Evolutionary conservation across 2,797 vertebrate genomes (phyloP).

Genomic region (Hippopotamyrus pictus): DNA sequence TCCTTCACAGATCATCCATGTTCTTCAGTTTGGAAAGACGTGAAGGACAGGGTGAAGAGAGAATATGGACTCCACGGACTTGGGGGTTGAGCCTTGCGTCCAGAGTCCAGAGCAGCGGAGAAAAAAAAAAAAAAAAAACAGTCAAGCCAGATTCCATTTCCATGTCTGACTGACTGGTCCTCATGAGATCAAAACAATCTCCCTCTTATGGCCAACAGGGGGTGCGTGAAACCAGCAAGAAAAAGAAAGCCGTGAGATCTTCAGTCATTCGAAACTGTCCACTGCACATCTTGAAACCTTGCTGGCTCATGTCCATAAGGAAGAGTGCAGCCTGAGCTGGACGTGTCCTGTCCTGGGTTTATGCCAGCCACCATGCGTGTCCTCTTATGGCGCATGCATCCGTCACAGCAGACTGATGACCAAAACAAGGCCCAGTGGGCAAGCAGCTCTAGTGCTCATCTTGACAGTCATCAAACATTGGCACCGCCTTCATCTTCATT

Average conservation of each 20-base stretch:
- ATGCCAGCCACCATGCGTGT: constrained; percentile 16
- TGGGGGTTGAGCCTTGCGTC: constrained; percentile 16
- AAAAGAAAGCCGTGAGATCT: constrained; percentile 12
- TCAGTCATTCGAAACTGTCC: constrained; percentile 24
- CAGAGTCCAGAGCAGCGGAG: constrained; percentile 8
- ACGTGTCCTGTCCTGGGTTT: constrained; percentile 20
- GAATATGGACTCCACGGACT: constrained; percentile 22
- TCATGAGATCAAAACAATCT: constrained; percentile 23
- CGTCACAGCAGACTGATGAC: constrained; percentile 1
- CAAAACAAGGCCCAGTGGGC: neutral
- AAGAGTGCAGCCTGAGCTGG: constrained; percentile 16
- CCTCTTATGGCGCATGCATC: constrained; percentile 4
- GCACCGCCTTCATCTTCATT: neutral
- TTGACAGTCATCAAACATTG: constrained; percentile 6
- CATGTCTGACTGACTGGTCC: constrained; percentile 7
- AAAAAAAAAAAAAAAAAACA: constrained; percentile 4
- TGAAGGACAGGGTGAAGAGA: constrained; percentile 1
- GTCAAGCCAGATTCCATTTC: constrained; percentile 28
- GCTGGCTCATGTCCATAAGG: constrained; percentile 27
- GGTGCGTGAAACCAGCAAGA: neutral
- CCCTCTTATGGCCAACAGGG: constrained; percentile 18
- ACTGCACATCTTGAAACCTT: constrained; percentile 22
- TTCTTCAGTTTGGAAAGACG: constrained; percentile 24
- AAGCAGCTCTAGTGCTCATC: neutral
- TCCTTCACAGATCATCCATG: constrained; percentile 18